Evolutionary conservation across 2,888 invertebrate genomes (phyloP).

Genomic region (Nymphalis urticae): DNA sequence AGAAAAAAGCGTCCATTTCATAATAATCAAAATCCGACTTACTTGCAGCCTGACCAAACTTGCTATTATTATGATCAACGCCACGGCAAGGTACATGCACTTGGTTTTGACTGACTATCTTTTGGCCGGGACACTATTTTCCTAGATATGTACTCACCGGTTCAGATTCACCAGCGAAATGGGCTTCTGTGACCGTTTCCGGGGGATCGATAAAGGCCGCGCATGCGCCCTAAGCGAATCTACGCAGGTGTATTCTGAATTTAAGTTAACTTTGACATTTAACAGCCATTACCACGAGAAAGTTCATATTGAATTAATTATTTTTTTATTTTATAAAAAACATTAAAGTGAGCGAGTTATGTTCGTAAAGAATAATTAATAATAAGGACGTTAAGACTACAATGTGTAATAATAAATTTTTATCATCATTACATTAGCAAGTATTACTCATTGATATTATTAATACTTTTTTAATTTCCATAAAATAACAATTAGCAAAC

Average conservation of each 20-base stretch:
- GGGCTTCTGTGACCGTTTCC: slow-evolving; percentile 43
- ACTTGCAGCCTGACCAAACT: slow-evolving; percentile 76
- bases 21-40: slow-evolving; percentile 52
- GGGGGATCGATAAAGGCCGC: slow-evolving; percentile 56
- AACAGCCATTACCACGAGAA: slow-evolving; percentile 1
- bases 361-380: too few relatives aligned
- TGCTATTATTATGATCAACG: slow-evolving; percentile 74
- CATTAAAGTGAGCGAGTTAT: too few relatives aligned
- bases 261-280: slow-evolving; percentile 25
- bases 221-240: slow-evolving; percentile 55
- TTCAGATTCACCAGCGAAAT: slow-evolving; percentile 62
- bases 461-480: too few relatives aligned
- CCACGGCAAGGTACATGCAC: slow-evolving; percentile 79
- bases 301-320: background rate
- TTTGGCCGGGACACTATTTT: slow-evolving; percentile 40
- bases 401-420: too few relatives aligned
- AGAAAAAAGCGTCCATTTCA: slow-evolving; percentile 41
- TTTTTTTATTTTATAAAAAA: too few relatives aligned
- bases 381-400: too few relatives aligned
- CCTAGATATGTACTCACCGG: slow-evolving; percentile 63
- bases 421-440: too few relatives aligned
- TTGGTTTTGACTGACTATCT: slow-evolving; percentile 50
- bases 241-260: slow-evolving; percentile 35
- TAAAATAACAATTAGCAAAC: too few relatives aligned
- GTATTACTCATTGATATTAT: too few relatives aligned